Base-by-base conservation (phyloP, 2,888 invertebrate genomes). In the Charanyca ferruginea region DNA sequence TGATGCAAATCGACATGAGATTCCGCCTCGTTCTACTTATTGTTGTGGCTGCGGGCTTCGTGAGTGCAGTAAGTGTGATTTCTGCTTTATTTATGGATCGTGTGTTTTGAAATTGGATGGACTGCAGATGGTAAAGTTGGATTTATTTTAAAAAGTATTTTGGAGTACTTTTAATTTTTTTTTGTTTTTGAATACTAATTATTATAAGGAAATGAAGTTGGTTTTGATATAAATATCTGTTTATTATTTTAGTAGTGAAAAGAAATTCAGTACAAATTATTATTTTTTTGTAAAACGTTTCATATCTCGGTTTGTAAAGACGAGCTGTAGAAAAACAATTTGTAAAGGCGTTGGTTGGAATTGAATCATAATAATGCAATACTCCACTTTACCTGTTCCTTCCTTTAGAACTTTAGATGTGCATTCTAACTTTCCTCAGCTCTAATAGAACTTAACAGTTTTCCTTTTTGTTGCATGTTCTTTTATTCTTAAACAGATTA, bases 1-100 rank as follows among this genome's bases (percentile, higher is more conserved):
- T 62, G 73, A 83, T 79, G 64, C 73, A 78, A 77, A 81, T 81
- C 81, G 77, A 81, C 77, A 81, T 83, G 81, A 83, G 69, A 72
- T 68, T 81, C 67, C 67, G 67, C 53, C 67, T 81, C 53, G 48
- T 83, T 54, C 62, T 81, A 62, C 66, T 77, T 69, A 61, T 69
- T 58, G 54, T 77, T 70, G 72, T 59, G 55, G 48, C 54, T 59
- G 69, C 70, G 35, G 45, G 55, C 55, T 52, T 49, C 58, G 69
- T 73, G 49, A 52, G 60, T 57, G 68, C 67, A 55, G 81, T 81
- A 57, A 83, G 83, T 82, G 38, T 66, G 61, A 64, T 75, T 64
- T 42, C 35, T 35, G 70, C 16, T 75, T 75, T 69, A 60, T 58
- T 54, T 49, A 54, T 48, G 9, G 22, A 18, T 53, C 7, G 20